These are phyloP conservation scores for Aspiorhynchus laticeps DNA, from an alignment of 2,113 vertebrate species.

Conservation along the genomic window DNA sequence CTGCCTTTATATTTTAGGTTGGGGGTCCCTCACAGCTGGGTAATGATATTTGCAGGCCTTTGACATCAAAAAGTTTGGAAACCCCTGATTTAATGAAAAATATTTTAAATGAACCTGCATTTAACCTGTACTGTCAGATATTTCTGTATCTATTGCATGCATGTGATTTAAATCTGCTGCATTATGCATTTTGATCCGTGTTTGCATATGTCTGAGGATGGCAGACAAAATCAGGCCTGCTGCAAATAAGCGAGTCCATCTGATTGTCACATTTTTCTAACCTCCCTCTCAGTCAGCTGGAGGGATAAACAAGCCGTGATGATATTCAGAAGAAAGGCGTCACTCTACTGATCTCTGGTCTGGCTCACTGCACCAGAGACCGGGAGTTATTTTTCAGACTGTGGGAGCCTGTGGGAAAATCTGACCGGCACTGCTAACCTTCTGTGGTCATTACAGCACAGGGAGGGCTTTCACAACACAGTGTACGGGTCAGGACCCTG, in stretches of 20 bases:
- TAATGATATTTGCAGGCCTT: background rate
- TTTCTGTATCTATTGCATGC: background rate
- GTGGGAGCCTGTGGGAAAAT: background rate
- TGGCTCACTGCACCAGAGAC: conserved; percentile 10
- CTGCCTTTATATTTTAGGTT: background rate
- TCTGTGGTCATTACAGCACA: background rate
- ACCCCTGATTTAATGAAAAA: background rate
- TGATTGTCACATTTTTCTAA: conserved; percentile 2
- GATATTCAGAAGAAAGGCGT: conserved; percentile 10
- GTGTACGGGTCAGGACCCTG: background rate
- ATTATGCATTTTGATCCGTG: background rate
- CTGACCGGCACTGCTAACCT: background rate
- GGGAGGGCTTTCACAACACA: background rate
- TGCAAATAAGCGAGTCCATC: background rate
- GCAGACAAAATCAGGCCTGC: background rate
- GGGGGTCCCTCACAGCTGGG: background rate
- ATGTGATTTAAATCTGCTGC: background rate
- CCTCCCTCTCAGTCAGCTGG: conserved; percentile 12
- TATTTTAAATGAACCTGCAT: background rate
- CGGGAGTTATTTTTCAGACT: background rate
- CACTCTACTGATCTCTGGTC: conserved; percentile 6
- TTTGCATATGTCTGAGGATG: background rate
- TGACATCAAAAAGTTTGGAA: background rate
- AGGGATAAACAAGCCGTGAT: conserved; percentile 48
- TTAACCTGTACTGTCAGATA: background rate